Base-by-base conservation (phyloP, 1,140 invertebrate species). In the Orius laevigatus region DNA sequence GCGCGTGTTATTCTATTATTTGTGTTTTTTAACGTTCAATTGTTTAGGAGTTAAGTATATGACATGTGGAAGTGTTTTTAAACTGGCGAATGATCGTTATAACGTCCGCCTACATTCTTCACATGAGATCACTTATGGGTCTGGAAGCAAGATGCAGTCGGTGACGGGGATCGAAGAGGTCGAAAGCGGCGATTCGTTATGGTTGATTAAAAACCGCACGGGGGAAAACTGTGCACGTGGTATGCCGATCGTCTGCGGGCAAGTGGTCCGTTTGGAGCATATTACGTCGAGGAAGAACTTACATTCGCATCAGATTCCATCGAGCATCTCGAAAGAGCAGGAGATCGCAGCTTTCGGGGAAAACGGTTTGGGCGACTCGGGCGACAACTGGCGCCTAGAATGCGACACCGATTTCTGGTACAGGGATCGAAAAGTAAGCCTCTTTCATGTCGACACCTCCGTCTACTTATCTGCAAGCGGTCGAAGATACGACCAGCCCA, bases 11-110 rank as follows among this genome's bases (percentile, higher is more conserved):
- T n/a, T n/a, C n/a, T n/a, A n/a, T n/a, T n/a, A 8, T 8, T 25
- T 25, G 25, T 25, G 8, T 25, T 25, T 25, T 8, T 25, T 25
- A 25, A 25, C 8, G 25, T 25, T 25, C 25, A 8, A 8, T 25
- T 25, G 25, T 8, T 25, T 25, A 25, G 25, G 25, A 25, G 25
- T 25, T 25, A 8, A 25, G 8, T 25, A 4, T 25, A 25, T 25
- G 25, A 49, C 48, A 8, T 49, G 31, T 31, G 48, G 48, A 12
- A 49, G 48, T 12, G 48, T 33, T 12, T 11, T 49, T 11, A 49
- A 49, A 31, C 40, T 49, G 1, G 12, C 12, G 8, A 49, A 49
- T 32, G 10, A 10, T 1, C 14, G 10, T 1, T 32, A 31, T 31
- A 5, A 19, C 2, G 39, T 32, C 1, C 10, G 48, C 9, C 39